phyloP scores from a whole-genome alignment of 2,113 vertebrate species.

The Bucco capensis region DNA sequence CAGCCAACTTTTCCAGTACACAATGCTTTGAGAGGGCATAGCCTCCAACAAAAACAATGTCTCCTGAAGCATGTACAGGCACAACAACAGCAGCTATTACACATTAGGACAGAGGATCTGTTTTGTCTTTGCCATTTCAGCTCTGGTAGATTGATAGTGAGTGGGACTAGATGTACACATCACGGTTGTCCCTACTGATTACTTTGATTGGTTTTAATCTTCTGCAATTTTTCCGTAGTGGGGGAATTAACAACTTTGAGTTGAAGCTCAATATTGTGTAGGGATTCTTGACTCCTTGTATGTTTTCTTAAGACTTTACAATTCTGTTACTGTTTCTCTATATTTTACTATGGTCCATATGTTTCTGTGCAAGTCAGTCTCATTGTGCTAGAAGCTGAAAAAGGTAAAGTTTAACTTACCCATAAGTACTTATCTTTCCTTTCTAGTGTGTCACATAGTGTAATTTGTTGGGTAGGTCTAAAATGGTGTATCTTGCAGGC shows the following conservation, averaged over 20 bases:
- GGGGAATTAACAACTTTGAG: not conserved
- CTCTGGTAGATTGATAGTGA: not conserved
- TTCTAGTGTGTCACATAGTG: not conserved
- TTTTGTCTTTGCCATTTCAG: not conserved
- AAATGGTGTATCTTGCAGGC: not conserved
- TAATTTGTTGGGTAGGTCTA: not conserved
- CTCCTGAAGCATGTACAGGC: not conserved
- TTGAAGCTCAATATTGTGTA: not conserved
- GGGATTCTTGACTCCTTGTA: not conserved
- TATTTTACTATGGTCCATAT: not conserved
- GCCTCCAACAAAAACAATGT: not conserved
- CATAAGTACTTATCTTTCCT: not conserved
- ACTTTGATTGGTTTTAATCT: not conserved
- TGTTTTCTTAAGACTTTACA: not conserved
- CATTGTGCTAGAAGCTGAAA: not conserved
- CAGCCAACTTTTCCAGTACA: not conserved
- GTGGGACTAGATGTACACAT: not conserved
- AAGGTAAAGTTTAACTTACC: not conserved
- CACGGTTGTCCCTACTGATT: not conserved
- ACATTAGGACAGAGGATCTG: not conserved
- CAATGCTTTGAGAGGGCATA: not conserved
- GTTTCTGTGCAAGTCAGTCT: not conserved
- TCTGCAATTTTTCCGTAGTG: not conserved
- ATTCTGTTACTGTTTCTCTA: not conserved
- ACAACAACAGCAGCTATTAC: not conserved